Evolutionary conservation across 2,113 vertebrate genomes (phyloP), one percentile per base, ranked within the genome.

Genomic region (Gopherus flavomarginatus): DNA sequence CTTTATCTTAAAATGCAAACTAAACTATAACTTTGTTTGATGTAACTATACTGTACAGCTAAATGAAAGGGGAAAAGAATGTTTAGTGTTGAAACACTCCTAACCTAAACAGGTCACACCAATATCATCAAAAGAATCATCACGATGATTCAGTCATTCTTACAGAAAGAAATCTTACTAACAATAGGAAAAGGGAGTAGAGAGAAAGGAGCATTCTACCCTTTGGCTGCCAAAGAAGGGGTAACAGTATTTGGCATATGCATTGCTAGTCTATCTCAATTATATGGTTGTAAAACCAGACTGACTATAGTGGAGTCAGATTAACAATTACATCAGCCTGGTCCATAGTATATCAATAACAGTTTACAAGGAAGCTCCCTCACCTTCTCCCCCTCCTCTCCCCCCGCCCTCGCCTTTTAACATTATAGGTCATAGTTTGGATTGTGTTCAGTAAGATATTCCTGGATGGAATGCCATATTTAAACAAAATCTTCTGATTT

Each of bases 251-350:
- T 92, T 78, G 87, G 83, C 47, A 65, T 1, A 1, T 56, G 81
- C 4, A 62, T 1, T 3, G 35, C 13, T 89, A 95, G 9, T 27
- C 35, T 31, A 1, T 54, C 47, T 11, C 57, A 69, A 35, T 80
- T 29, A 24, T 1, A 80, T 49, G 54, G 31, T 7, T 62, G 44
- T 4, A 52, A 0, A 2, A 83, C 54, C 78, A 86, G 69, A 89
- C 69, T 0, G 0, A 11, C 27, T 29, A 81, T 78, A 88, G 44
- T 0, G 0, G 49, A 57, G 44, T 79, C 4, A 5, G 14, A 83
- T 62, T 24, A 89, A 47, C 57, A 85, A 6, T 47, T 87, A 59
- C 65, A 95, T 91, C 86, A 75, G 31, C 62, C 77, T 79, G 57
- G 9, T 49, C 83, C 83, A 49, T 26, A 54, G 17, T 89, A 27